Evolutionary conservation across 2,888 invertebrate genomes (phyloP), one percentile per base, ranked within the genome.

Genomic region (Argyra leucocephala): DNA sequence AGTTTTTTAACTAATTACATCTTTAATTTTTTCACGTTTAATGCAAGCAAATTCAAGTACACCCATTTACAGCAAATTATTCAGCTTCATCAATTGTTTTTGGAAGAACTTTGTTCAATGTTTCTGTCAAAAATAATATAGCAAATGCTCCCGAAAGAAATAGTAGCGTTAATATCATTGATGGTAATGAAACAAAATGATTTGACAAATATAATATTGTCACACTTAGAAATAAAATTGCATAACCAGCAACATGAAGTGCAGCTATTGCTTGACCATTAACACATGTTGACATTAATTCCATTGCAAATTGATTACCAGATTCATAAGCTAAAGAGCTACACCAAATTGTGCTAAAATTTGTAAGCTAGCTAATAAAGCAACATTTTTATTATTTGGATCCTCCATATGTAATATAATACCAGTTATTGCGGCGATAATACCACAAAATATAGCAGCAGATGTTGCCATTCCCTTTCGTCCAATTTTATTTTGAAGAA

Each of bases 291-390:
- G 84, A 84, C 59, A 83, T 81, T 37, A 84, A 72, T 73, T 84
- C 84, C 1, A 83, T 82, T 5, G 83, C 83, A 71, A 84, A 84
- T 73, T 84, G 84, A 57, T 82, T 80, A 12, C 82, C 82, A 6
- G 83, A 83, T 73, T 83, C 83, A 73, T 83, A 84, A 2, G 83
- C 82, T 5, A 83, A 78, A 63, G n/a, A n/a, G 82, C 82, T 26
- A 84, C 81, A 22, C 80, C 80, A 31, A 84, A 76, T 61, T 84
- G 75, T 7, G 82, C 81, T 57, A 82, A 71, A 48, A 83, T 74
- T 3, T 80, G 78, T 66, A 83, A 68, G 26, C 70, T 66, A 9
- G 79, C 72, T 21, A 80, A 74, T 18, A 79, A 67, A 0, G 71
- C 70, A 80, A 73, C 5, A 79, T 80, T 70, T 64, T 69, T 69